Evolutionary conservation across 2,113 vertebrate species (phyloP), one percentile per base, ranked within the genome.

Genomic region (Naja naja): DNA sequence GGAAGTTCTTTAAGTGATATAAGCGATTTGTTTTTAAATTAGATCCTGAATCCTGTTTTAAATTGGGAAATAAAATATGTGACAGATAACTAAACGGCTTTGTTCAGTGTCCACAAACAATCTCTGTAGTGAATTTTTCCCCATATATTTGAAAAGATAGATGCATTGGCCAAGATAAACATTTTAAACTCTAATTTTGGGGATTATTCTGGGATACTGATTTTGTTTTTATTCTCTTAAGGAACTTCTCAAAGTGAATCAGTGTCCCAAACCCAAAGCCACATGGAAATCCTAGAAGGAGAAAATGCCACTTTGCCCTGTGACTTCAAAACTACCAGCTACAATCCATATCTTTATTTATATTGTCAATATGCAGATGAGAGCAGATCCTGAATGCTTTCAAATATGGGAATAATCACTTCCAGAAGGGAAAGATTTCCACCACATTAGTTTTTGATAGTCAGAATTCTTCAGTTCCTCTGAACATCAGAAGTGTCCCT

Each of bases 401-500:
- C 11, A 81, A 69, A 25, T 22, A 12, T 22, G 20, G 8, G 85
- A 60, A 89, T 18, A 52, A 89, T 12, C 18, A 0, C 2, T 89
- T 64, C 22, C 47, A 0, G 0, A 5, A 47, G 8, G 90, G 49
- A 30, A 93, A 81, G 9, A 92, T 90, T 89, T 89, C 90, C 1
- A 45, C n/a, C 94, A 81, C 16, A 18, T 60, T 94, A 22, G 60
- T 54, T 52, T 2, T 27, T 18, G 91, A 27, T 88, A 92, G 5
- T n/a, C n/a, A n/a, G n/a, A 92, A 69, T n/a, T 60, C 89, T 60
- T 69, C 89, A 3, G 87, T 93, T 88, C 43, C 85, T 89, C 86
- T 94, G 88, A 49, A 4, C 20, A 91, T 93, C 12, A 18, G 34
- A 52, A 43, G 47, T 43, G 52, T 90, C 54, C 74, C 43, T 58